phyloP scores from a whole-genome alignment of 2,888 invertebrate genomes.

The Eilema griseolum region DNA sequence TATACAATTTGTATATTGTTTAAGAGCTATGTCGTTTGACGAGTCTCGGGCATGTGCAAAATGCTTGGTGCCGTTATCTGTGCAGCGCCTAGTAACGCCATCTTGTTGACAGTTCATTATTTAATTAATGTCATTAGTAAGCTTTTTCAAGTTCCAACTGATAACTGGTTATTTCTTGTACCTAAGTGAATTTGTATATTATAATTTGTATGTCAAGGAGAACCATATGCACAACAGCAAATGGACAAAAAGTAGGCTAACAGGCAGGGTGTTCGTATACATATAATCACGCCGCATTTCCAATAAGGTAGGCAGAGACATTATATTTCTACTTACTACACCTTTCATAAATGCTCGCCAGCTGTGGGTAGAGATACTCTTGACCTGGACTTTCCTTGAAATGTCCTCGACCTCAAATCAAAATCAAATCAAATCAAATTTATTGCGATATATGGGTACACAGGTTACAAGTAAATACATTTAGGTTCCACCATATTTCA shows the following conservation, averaged over 20 bases:
- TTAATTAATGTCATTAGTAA: constrained; percentile 11
- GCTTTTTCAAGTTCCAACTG: constrained; percentile 20
- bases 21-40: no score
- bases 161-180: constrained; percentile 21
- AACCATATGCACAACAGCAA: constrained; percentile 8
- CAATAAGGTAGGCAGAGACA: background rate
- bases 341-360: no score
- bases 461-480: no score
- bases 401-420: no score
- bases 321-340: background rate
- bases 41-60: no score
- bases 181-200: background rate
- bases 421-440: no score
- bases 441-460: no score
- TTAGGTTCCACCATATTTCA: no score
- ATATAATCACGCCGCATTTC: background rate
- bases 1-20: no score
- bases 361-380: no score
- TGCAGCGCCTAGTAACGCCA: background rate
- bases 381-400: no score
- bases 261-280: background rate
- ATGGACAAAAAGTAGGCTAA: background rate
- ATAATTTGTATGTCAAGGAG: constrained; percentile 22
- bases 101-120: background rate
- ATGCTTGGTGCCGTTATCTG: no score